phyloP scores from a whole-genome alignment of 2,888 invertebrate species.

The Tortricodes alternella region DNA sequence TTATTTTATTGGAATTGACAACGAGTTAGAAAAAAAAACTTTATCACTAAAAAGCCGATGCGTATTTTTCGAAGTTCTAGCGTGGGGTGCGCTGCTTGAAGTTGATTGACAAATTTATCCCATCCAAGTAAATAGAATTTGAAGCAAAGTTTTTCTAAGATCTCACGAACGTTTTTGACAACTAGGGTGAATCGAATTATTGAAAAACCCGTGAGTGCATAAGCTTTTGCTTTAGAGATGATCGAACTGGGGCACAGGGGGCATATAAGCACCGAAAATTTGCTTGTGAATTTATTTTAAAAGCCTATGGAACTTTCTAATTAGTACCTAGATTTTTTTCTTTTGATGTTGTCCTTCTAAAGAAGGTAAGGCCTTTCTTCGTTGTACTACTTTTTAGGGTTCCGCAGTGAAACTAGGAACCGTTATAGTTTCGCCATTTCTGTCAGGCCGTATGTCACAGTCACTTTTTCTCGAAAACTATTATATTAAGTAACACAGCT shows the following conservation, averaged over 20 bases:
- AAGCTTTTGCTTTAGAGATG: conserved; percentile 42
- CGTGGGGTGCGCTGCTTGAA: conserved; percentile 60
- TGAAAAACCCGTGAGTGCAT: conserved; percentile 47
- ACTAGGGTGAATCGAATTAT: conserved; percentile 62
- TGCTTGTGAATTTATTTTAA: conserved; percentile 23
- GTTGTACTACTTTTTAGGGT: too few species aligned
- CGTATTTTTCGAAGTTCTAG: conserved; percentile 44
- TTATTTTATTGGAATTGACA: conserved; percentile 79
- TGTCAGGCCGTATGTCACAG: too few species aligned
- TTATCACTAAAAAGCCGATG: conserved; percentile 50
- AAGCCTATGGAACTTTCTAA: conserved; percentile 8
- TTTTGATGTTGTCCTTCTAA: background rate
- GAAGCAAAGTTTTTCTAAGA: conserved; percentile 49
- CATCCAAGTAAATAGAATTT: conserved; percentile 64
- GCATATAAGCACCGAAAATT: conserved; percentile 42
- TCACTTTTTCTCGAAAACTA: too few species aligned
- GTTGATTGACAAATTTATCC: conserved; percentile 76
- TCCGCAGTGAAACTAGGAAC: too few species aligned
- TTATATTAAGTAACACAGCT: too few species aligned
- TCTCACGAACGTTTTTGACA: conserved; percentile 56
- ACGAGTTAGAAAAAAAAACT: conserved; percentile 72
- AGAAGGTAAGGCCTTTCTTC: background rate
- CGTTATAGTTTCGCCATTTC: too few species aligned
- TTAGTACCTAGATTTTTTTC: conserved; percentile 4
- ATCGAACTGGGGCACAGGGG: conserved; percentile 49